A percentile compares a stretch with the other conserved stretches of the same genome.
These are phyloP conservation scores for Macrotis lagotis DNA, from an alignment of 2,113 vertebrate species.

Conservation along the genomic window DNA sequence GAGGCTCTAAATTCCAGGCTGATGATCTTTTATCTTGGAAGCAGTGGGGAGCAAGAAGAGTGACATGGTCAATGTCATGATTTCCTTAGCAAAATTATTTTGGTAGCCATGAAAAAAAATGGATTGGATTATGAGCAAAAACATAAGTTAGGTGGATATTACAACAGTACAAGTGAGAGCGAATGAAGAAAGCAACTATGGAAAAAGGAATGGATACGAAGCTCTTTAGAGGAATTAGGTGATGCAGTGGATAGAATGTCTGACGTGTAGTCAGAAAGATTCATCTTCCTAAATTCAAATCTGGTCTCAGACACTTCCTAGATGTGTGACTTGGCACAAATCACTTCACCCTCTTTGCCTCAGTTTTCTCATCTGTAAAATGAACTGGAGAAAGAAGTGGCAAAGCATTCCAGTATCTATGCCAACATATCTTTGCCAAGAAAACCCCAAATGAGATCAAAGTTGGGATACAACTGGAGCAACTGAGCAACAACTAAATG, in stretches of 20 bases:
- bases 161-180: background rate
- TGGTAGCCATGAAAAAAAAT: background rate
- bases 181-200: background rate
- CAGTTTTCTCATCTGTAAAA: background rate
- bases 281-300: background rate
- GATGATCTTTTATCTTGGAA: background rate
- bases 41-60: background rate
- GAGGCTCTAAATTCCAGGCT: background rate
- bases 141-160: background rate
- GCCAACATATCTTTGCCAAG: background rate
- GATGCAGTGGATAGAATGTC: background rate
- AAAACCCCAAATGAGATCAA: background rate
- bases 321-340: background rate
- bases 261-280: background rate
- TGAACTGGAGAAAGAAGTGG: background rate
- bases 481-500: background rate
- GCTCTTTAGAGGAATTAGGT: background rate
- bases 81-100: background rate
- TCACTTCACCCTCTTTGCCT: background rate
- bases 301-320: background rate
- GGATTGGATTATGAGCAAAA: background rate
- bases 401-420: background rate
- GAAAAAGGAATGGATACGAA: background rate
- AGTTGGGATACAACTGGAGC: background rate
- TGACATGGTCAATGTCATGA: background rate